These are phyloP conservation scores for Dichetophora obliterata DNA, from an alignment of 2,888 invertebrate species.

Conservation along the genomic window DNA sequence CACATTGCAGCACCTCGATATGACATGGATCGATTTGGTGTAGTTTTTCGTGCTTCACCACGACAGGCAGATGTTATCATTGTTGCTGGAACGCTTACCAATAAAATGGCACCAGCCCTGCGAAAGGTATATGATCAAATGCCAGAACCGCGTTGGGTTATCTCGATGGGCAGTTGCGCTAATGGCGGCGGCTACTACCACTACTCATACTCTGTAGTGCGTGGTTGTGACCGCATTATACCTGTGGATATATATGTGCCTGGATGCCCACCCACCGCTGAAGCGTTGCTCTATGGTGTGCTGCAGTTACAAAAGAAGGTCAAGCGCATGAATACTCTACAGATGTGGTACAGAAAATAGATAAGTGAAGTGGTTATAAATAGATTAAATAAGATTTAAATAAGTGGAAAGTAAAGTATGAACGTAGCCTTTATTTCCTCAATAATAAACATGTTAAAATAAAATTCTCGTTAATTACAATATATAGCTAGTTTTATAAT, in stretches of 20 bases:
- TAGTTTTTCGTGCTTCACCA: conserved; percentile 97
- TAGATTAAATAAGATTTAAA: background rate
- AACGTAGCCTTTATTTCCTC: background rate
- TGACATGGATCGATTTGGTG: conserved; percentile 99
- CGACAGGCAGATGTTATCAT: conserved; percentile 98
- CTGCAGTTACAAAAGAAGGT: conserved; percentile 98
- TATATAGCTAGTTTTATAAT: background rate
- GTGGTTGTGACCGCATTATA: conserved; percentile 97
- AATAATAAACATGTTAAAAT: background rate
- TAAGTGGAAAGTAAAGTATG: background rate
- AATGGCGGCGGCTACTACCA: conserved; percentile 99
- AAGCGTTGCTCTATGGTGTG: conserved; percentile 95
- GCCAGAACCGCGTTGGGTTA: conserved; percentile 98
- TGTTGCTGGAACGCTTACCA: conserved; percentile 98
- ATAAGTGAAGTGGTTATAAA: too few species aligned
- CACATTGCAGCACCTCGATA: conserved; percentile 99
- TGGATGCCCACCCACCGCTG: conserved; percentile 98
- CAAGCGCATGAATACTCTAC: conserved; percentile 87
- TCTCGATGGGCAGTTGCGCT: conserved; percentile 99
- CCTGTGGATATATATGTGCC: conserved; percentile 99
- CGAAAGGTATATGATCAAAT: conserved; percentile 98
- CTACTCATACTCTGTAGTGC: conserved; percentile 98
- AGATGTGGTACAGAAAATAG: conserved; percentile 96
- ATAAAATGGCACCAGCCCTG: conserved; percentile 99
- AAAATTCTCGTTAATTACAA: background rate